phyloP scores from a whole-genome alignment of 2,113 vertebrate genomes.

The Pollimyrus isidori region DNA sequence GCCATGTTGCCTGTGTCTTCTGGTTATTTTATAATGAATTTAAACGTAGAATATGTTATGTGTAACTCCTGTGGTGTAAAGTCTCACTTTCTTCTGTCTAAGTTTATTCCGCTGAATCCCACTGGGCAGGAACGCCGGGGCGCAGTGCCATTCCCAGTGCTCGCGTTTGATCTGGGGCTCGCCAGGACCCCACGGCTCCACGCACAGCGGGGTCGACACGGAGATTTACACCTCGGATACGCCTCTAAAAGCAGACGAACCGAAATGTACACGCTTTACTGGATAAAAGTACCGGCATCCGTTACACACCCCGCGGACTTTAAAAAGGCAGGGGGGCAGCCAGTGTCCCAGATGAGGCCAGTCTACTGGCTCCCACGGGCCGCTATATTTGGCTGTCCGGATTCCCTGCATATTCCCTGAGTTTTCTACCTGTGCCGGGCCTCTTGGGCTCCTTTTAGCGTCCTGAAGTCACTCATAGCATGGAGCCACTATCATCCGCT shows the following conservation, averaged over 20 bases:
- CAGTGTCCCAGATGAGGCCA: background rate
- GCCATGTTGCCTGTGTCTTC: background rate
- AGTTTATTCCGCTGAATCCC: background rate
- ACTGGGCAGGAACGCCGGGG: background rate
- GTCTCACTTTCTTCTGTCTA: background rate
- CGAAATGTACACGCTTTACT: background rate
- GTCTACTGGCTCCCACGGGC: background rate
- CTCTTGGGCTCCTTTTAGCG: background rate
- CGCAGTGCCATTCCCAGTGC: background rate
- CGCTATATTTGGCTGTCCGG: background rate
- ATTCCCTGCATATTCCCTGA: background rate
- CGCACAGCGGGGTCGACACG: too few relatives aligned
- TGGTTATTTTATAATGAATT: background rate
- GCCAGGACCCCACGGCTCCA: background rate
- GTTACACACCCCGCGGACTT: background rate
- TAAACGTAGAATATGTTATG: background rate
- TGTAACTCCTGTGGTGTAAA: background rate
- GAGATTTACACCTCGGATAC: background rate
- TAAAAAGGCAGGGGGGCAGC: background rate
- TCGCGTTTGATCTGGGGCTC: background rate
- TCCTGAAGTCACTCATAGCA: background rate
- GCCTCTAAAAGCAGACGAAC: slow-evolving; percentile 11
- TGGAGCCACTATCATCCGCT: too few relatives aligned
- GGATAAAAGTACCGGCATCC: background rate
- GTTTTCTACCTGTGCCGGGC: background rate